phyloP scores from a whole-genome alignment of 2,888 invertebrate species.

The Baronia brevicornis region DNA sequence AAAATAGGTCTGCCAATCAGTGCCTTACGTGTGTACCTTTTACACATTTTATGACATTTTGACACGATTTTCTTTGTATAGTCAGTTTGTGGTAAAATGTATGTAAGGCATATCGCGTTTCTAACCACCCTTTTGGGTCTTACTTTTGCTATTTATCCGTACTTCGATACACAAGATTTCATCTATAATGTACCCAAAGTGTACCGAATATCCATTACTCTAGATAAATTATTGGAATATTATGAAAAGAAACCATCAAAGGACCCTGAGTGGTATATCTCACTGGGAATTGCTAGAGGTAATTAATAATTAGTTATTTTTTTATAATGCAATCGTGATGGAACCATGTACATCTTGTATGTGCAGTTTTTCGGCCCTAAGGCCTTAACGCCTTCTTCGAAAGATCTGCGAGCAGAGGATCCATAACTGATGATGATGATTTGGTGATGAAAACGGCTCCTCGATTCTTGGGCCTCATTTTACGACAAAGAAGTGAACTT shows the following conservation, averaged over 20 bases:
- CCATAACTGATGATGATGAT: too few species aligned
- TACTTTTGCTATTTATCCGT: conserved; percentile 53
- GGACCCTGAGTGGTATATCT: conserved; percentile 65
- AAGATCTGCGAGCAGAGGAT: too few species aligned
- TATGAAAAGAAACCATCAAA: conserved; percentile 66
- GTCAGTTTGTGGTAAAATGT: conserved; percentile 50
- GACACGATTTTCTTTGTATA: conserved; percentile 28
- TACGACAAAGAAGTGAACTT: too few species aligned
- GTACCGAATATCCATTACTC: conserved; percentile 55
- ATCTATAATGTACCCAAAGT: conserved; percentile 70
- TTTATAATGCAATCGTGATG: not conserved
- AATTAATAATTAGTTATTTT: conserved; percentile 14
- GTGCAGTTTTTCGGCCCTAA: too few species aligned
- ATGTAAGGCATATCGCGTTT: conserved; percentile 38
- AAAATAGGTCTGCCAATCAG: conserved; percentile 42
- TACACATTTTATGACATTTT: conserved; percentile 30
- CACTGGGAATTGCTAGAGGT: conserved; percentile 61
- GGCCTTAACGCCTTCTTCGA: too few species aligned
- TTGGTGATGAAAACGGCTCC: too few species aligned
- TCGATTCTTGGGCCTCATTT: too few species aligned
- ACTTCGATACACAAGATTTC: conserved; percentile 67
- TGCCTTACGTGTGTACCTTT: conserved; percentile 34
- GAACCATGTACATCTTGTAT: too few species aligned
- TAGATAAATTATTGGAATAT: conserved; percentile 57
- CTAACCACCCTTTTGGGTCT: conserved; percentile 26